phyloP scores from a whole-genome alignment of 2,888 invertebrate genomes.

The Phrixothrix hirtus region DNA sequence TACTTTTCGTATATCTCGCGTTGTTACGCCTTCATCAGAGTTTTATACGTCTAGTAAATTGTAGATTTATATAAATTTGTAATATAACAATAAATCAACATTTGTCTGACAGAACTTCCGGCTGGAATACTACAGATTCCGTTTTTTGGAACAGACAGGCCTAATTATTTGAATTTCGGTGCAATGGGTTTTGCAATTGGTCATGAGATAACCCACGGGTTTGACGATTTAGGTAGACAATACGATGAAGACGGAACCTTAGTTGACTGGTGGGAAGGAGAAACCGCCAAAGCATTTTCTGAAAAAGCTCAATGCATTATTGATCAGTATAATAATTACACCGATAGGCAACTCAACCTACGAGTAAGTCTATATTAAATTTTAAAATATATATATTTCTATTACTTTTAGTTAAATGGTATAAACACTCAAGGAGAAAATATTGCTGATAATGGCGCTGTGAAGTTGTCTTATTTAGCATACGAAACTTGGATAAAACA shows the following conservation, averaged over 20 bases:
- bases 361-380: constrained; percentile 60
- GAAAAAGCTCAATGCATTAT: constrained; percentile 83
- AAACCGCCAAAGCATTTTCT: constrained; percentile 79
- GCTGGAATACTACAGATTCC: constrained; percentile 86
- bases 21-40: too few relatives aligned
- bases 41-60: too few relatives aligned
- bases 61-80: too few relatives aligned
- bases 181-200: constrained; percentile 84
- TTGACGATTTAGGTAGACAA: constrained; percentile 28
- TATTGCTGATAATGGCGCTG: too few relatives aligned
- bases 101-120: constrained; percentile 62
- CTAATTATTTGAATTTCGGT: constrained; percentile 84
- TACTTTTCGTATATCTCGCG: too few relatives aligned
- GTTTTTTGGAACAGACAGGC: constrained; percentile 81
- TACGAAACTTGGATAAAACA: too few relatives aligned
- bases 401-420: too few relatives aligned
- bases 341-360: constrained; percentile 66
- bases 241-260: constrained; percentile 24
- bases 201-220: too few relatives aligned
- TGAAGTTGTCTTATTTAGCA: too few relatives aligned
- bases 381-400: too few relatives aligned
- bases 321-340: constrained; percentile 85
- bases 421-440: too few relatives aligned
- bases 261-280: constrained; percentile 67
- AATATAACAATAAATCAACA: too few relatives aligned